A percentile compares a stretch with the other conserved stretches of the same genome.
Evolutionary conservation across 2,113 vertebrate species (phyloP).

Genomic region (Salvelinus sp.): DNA sequence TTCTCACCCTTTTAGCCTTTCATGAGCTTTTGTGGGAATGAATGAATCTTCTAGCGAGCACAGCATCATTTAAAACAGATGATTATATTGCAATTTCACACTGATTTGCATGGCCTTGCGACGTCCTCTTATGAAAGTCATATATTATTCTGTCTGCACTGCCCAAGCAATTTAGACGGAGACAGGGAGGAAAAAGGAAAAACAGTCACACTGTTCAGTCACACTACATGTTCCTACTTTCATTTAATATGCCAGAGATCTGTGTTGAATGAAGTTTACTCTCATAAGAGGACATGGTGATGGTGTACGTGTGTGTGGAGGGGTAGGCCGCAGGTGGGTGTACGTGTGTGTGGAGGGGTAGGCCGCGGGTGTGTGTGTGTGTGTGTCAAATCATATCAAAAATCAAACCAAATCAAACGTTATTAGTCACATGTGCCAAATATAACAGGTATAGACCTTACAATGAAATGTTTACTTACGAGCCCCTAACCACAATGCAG

Average conservation of each 20-base stretch:
- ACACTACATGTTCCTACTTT: constrained; percentile 7
- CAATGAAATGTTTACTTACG: too few relatives aligned
- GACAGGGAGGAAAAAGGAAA: constrained; percentile 13
- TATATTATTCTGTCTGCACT: constrained; percentile 59
- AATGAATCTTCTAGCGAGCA: constrained; percentile 47
- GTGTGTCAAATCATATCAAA: too few relatives aligned
- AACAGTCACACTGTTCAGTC: not conserved
- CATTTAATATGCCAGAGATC: constrained; percentile 5
- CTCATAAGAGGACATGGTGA: not conserved
- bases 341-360: not conserved
- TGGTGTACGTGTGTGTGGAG: too few relatives aligned
- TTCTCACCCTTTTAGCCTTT: constrained; percentile 36
- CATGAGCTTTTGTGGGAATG: constrained; percentile 46
- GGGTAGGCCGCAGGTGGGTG: too few relatives aligned
- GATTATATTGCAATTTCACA: constrained; percentile 68
- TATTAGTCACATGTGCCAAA: too few relatives aligned
- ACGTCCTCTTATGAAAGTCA: constrained; percentile 60
- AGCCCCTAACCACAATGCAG: too few relatives aligned
- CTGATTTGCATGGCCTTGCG: constrained; percentile 63
- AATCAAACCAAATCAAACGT: too few relatives aligned
- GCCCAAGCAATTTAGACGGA: constrained; percentile 44
- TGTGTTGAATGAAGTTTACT: constrained; percentile 6
- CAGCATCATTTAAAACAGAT: constrained; percentile 66
- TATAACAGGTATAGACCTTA: too few relatives aligned
- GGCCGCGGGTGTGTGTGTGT: too few relatives aligned